Evolutionary conservation across 2,888 invertebrate genomes (phyloP).

Genomic region (Hydrotaea diabolus): DNA sequence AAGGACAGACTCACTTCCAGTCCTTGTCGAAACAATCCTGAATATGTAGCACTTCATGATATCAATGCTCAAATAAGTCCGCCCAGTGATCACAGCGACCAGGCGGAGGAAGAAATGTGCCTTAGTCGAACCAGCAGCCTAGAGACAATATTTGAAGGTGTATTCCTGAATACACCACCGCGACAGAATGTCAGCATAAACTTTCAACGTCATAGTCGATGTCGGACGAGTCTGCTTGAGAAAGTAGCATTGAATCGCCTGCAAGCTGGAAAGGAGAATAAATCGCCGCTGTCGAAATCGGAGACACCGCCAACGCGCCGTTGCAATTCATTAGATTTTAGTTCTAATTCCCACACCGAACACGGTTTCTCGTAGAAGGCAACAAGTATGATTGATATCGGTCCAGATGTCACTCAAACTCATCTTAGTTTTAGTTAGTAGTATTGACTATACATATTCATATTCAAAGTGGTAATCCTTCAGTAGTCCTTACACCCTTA

Average conservation of each 20-base stretch:
- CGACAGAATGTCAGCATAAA: constrained; percentile 66
- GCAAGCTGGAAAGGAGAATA: constrained; percentile 74
- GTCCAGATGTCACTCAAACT: not conserved
- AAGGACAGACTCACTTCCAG: constrained; percentile 55
- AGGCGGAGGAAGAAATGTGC: constrained; percentile 54
- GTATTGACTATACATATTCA: not conserved
- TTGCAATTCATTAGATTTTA: constrained; percentile 20
- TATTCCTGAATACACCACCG: constrained; percentile 79
- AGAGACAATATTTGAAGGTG: constrained; percentile 80
- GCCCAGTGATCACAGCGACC: constrained; percentile 70
- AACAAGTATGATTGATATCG: no score
- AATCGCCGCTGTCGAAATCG: constrained; percentile 67
- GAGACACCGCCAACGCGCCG: constrained; percentile 20
- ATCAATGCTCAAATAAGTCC: constrained; percentile 79
- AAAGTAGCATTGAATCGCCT: constrained; percentile 73
- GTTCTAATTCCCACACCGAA: not conserved
- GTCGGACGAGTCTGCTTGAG: constrained; percentile 73
- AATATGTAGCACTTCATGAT: constrained; percentile 77
- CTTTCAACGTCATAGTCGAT: constrained; percentile 58
- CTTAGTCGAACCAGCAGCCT: constrained; percentile 73
- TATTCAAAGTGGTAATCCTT: not conserved
- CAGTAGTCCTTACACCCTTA: not conserved
- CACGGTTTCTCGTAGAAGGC: constrained; percentile 11
- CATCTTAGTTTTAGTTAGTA: not conserved
- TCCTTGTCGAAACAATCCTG: constrained; percentile 70